Evolutionary conservation across 2,888 invertebrate genomes (phyloP).

Genomic region (Mythimna loreyi): DNA sequence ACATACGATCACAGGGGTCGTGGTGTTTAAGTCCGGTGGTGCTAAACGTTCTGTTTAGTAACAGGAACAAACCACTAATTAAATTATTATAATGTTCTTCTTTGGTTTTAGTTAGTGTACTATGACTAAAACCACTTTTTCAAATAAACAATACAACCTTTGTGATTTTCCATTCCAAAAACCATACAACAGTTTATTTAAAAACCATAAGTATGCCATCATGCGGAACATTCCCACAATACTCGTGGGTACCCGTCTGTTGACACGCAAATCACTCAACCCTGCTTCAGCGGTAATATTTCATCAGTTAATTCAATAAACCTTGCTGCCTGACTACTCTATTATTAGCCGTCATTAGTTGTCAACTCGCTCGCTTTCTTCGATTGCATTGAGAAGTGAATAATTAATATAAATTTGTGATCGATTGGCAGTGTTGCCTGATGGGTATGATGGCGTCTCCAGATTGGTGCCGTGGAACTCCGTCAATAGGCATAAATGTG

Average conservation of each 20-base stretch:
- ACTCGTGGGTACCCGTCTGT: neutral
- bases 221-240: neutral
- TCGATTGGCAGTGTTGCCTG: constrained; percentile 10
- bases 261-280: constrained; percentile 38
- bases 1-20: too few relatives aligned
- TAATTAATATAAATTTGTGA: constrained; percentile 40
- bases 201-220: neutral
- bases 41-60: too few relatives aligned
- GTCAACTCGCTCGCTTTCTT: constrained; percentile 35
- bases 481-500: too few relatives aligned
- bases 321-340: constrained; percentile 34
- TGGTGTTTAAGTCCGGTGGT: too few relatives aligned
- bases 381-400: constrained; percentile 39
- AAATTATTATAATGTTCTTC: too few relatives aligned
- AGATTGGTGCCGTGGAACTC: too few relatives aligned
- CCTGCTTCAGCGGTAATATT: constrained; percentile 31
- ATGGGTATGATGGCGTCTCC: too few relatives aligned
- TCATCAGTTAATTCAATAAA: constrained; percentile 35
- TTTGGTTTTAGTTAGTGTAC: too few relatives aligned
- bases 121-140: too few relatives aligned
- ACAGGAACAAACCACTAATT: too few relatives aligned
- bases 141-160: neutral
- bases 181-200: neutral
- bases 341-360: constrained; percentile 50
- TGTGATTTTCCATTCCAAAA: neutral